Evolutionary conservation across 1,140 invertebrate species (phyloP).

Genomic region (Drosophila willistoni): DNA sequence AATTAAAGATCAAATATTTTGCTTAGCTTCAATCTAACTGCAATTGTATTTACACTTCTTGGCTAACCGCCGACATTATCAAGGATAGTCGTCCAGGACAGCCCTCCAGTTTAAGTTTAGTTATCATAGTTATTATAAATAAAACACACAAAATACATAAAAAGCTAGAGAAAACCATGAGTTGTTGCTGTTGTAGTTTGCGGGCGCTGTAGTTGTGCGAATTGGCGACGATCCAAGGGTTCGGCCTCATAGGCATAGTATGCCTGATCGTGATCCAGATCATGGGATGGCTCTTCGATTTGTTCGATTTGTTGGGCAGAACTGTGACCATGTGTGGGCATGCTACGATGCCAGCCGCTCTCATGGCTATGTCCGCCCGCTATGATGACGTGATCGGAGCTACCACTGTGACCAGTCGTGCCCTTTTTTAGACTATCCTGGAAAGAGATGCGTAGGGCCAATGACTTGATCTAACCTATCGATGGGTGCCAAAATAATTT

Average conservation of each 20-base stretch:
- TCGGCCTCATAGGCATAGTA: constrained; percentile 61
- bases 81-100: constrained; percentile 15
- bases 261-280: constrained; percentile 32
- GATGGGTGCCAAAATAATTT: background rate
- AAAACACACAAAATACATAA: constrained; percentile 55
- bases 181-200: constrained; percentile 23
- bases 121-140: constrained; percentile 61
- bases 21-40: constrained; percentile 62
- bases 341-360: constrained; percentile 77
- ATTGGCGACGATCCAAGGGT: constrained; percentile 36
- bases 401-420: constrained; percentile 84
- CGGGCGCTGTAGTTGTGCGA: constrained; percentile 7
- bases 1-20: constrained; percentile 65
- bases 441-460: constrained; percentile 64
- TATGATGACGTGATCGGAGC: constrained; percentile 85
- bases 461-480: constrained; percentile 46
- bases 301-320: constrained; percentile 37
- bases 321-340: constrained; percentile 61
- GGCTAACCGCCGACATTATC: constrained; percentile 10
- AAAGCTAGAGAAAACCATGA: constrained; percentile 62
- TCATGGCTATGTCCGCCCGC: constrained; percentile 83
- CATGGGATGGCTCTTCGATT: constrained; percentile 23
- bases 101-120: constrained; percentile 64
- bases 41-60: constrained; percentile 71
- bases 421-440: constrained; percentile 86